phyloP scores from a whole-genome alignment of 2,888 invertebrate genomes.

The Lithophane socia region DNA sequence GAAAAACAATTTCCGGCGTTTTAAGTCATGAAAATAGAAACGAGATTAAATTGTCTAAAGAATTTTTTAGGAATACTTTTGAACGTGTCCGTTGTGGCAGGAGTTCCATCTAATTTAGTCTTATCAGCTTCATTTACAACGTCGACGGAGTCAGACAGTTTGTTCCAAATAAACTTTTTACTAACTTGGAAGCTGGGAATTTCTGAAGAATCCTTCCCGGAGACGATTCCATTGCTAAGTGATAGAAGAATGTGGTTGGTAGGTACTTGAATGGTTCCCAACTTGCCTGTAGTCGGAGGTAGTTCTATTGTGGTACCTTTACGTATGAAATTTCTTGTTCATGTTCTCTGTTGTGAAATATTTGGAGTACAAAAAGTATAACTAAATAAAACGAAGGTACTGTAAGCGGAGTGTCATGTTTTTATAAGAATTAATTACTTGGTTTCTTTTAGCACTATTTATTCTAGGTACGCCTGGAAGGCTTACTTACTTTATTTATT shows the following conservation, averaged over 20 bases:
- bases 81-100: conserved; percentile 30
- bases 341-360: not conserved
- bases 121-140: conserved; percentile 56
- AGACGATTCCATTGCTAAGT: conserved; percentile 47
- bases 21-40: conserved; percentile 7
- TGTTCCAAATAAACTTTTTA: conserved; percentile 58
- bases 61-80: conserved; percentile 40
- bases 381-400: not conserved
- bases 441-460: conserved; percentile 5
- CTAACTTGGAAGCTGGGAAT: conserved; percentile 48
- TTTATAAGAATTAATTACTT: conserved; percentile 3
- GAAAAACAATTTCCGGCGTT: not conserved
- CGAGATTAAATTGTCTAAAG: conserved; percentile 47
- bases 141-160: conserved; percentile 45
- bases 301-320: not conserved
- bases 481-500: not conserved
- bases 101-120: conserved; percentile 56
- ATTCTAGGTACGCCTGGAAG: not conserved
- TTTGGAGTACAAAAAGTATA: not conserved
- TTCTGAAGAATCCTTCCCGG: conserved; percentile 46
- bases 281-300: conserved; percentile 4
- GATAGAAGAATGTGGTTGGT: conserved; percentile 42
- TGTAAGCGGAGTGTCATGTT: not conserved
- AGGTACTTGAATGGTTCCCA: conserved; percentile 11
- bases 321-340: conserved; percentile 1